Evolutionary conservation across 2,888 invertebrate species (phyloP).

Genomic region (Lymantria monacha): DNA sequence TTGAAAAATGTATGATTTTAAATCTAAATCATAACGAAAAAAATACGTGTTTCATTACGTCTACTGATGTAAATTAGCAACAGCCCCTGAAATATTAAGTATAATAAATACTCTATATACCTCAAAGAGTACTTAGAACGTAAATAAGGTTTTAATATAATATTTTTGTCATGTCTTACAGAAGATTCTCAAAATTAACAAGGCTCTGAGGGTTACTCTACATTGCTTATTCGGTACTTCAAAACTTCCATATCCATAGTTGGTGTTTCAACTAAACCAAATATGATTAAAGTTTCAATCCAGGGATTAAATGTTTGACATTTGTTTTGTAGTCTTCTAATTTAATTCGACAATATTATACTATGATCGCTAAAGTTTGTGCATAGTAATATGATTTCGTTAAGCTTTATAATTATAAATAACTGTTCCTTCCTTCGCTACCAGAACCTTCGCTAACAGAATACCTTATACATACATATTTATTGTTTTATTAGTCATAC

Average conservation of each 20-base stretch:
- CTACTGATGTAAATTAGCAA: no score
- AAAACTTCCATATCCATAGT: conserved; percentile 1
- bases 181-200: not conserved
- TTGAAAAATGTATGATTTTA: no score
- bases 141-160: conserved; percentile 2
- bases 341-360: not conserved
- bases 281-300: conserved; percentile 5
- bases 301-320: conserved; percentile 1
- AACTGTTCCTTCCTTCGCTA: no score
- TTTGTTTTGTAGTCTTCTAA: not conserved
- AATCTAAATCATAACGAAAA: no score
- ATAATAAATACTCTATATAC: no score
- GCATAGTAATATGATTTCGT: not conserved
- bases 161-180: not conserved
- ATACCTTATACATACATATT: no score
- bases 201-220: not conserved
- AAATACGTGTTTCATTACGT: no score
- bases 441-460: no score
- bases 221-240: not conserved
- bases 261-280: conserved; percentile 3
- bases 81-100: no score
- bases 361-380: not conserved
- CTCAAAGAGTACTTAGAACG: no score
- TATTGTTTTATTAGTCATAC: no score
- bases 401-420: not conserved